Evolutionary conservation across 2,797 vertebrate species (phyloP), one percentile per base, ranked within the genome.

Genomic region (Mareca penelope): DNA sequence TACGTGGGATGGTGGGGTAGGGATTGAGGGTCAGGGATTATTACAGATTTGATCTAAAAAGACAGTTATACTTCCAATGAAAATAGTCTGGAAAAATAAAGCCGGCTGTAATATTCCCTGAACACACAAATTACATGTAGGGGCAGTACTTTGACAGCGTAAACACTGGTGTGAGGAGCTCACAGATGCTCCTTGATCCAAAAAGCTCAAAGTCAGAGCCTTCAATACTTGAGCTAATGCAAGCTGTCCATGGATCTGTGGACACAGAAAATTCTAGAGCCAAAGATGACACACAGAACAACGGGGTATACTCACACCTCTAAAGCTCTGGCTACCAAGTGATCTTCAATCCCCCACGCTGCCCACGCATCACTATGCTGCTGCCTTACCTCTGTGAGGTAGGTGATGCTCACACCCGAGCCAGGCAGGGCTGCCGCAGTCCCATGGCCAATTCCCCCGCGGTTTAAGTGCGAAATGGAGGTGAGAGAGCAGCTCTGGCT

Each of bases 351-450:
- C 48, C 76, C 50, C 5, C 1, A 9, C 0, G 1, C 40, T 15
- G 21, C 3, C 18, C 1, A 6, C 14, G 28, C 4, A 1, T 11
- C 56, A 4, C 5, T 0, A 2, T 1, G 52, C 52, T 37, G 70
- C 60, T 1, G 4, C 87, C 92, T 95, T 92, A 96, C 96, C 95
- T 95, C 61, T 28, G 55, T 7, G 6, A 33, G 14, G 56, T 1
- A 19, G 79, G 35, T 13, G 80, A 33, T 56, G 93, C 91, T 96
- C 91, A 76, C 17, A n/a, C 82, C 50, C 52, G 10, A 56, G 69
- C 44, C 4, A 4, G 6, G 55, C 1, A 13, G 7, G 78, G 59
- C 56, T 21, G 39, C 3, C 2, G 48, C 2, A 6, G 21, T 64
- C 57, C 83, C 85, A 63, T 44, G 53, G 71, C 0, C 2, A 57